Evolutionary conservation across 2,888 invertebrate genomes (phyloP).

Genomic region (Petrophora chlorosata): DNA sequence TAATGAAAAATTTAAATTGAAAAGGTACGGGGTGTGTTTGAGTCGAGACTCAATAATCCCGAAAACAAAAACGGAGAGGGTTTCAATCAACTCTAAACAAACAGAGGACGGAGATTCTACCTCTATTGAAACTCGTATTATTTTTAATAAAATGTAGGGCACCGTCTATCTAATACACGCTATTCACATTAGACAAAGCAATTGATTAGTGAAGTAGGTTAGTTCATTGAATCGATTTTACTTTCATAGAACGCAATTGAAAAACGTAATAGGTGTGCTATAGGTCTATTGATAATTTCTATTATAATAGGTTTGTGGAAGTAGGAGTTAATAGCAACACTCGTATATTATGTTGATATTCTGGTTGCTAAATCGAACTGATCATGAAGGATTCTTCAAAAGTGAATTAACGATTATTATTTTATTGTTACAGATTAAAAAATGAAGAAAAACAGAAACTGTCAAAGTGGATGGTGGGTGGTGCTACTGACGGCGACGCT

Average conservation of each 20-base stretch:
- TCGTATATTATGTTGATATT: no score
- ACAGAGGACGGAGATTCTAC: background rate
- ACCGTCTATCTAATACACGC: constrained; percentile 1
- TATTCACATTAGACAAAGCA: constrained; percentile 25
- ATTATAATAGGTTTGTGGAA: no score
- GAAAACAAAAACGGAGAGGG: no score
- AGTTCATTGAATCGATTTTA: constrained; percentile 11
- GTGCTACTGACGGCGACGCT: constrained; percentile 65
- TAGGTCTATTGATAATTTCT: constrained; percentile 4
- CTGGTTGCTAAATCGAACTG: no score
- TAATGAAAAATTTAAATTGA: no score
- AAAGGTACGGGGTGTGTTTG: no score
- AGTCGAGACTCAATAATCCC: no score
- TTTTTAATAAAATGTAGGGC: constrained; percentile 4
- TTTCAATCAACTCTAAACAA: background rate
- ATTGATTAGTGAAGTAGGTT: constrained; percentile 18
- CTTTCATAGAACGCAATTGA: constrained; percentile 18
- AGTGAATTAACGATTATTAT: background rate
- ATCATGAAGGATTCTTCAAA: background rate
- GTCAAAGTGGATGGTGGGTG: constrained; percentile 70
- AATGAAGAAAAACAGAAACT: constrained; percentile 71
- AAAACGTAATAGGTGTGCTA: constrained; percentile 14
- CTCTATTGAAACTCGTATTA: background rate
- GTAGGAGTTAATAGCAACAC: no score
- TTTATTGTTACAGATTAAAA: constrained; percentile 47